Evolutionary conservation across 2,888 invertebrate genomes (phyloP).

Genomic region (Drosophila vallismaia): DNA sequence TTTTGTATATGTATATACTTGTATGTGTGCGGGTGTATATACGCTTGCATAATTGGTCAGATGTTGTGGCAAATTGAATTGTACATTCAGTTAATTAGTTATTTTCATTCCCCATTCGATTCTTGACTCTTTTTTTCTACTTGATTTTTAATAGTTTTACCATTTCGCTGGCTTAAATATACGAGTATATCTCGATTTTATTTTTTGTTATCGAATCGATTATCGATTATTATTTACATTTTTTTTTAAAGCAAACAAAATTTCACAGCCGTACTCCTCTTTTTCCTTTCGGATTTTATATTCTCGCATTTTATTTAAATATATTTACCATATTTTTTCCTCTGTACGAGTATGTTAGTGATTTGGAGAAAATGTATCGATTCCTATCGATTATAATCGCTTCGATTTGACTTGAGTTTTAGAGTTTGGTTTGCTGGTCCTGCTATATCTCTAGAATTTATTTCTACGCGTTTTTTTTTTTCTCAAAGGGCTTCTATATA

Average conservation of each 20-base stretch:
- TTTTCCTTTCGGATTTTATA: slow-evolving; percentile 47
- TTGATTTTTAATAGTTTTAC: slow-evolving; percentile 36
- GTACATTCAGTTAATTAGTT: slow-evolving; percentile 66
- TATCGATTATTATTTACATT: slow-evolving; percentile 58
- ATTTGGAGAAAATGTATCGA: slow-evolving; percentile 4
- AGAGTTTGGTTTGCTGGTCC: slow-evolving; percentile 50
- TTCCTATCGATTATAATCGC: slow-evolving; percentile 9
- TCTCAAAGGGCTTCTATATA: slow-evolving; percentile 27
- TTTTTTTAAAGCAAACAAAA: slow-evolving; percentile 74
- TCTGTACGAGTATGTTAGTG: slow-evolving; percentile 1
- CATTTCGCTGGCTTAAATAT: slow-evolving; percentile 21
- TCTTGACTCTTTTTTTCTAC: slow-evolving; percentile 2
- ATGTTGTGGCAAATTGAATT: slow-evolving; percentile 75
- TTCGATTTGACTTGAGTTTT: slow-evolving; percentile 15
- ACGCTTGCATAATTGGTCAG: slow-evolving; percentile 70
- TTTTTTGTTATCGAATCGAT: background rate
- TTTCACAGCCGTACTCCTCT: slow-evolving; percentile 80
- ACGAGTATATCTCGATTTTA: slow-evolving; percentile 9
- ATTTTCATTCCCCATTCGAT: slow-evolving; percentile 3
- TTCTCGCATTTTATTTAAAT: slow-evolving; percentile 21
- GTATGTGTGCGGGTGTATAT: slow-evolving; percentile 42
- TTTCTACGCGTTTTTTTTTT: background rate
- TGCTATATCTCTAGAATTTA: slow-evolving; percentile 38
- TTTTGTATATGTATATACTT: slow-evolving; percentile 20
- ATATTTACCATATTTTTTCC: slow-evolving; percentile 11